These are phyloP conservation scores for Gymnocheta viridis DNA, from an alignment of 2,888 invertebrate genomes.

Conservation along the genomic window DNA sequence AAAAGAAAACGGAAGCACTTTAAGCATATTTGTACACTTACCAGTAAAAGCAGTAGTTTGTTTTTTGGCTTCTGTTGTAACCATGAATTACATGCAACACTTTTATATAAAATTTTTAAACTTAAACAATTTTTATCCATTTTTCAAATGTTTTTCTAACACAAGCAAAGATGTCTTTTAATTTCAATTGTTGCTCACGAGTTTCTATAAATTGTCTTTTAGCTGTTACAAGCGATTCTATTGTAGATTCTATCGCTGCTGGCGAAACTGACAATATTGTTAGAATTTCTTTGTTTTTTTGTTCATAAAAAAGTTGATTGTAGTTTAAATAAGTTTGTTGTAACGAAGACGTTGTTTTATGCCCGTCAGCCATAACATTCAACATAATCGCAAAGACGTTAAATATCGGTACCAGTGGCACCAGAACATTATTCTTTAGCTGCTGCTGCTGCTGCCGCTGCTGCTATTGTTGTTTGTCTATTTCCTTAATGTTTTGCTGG, in stretches of 20 bases:
- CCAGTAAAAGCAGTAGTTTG: constrained; percentile 75
- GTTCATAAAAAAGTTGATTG: constrained; percentile 13
- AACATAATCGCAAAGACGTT: constrained; percentile 46
- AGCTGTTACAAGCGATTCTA: constrained; percentile 1
- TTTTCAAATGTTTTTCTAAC: constrained; percentile 51
- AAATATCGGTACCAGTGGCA: constrained; percentile 38
- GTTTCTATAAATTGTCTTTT: constrained; percentile 6
- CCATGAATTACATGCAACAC: constrained; percentile 74
- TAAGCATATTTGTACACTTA: constrained; percentile 63
- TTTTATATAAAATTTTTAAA: constrained; percentile 46
- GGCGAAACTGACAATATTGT: constrained; percentile 39
- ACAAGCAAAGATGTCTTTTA: constrained; percentile 30
- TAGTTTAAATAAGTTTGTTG: constrained; percentile 18
- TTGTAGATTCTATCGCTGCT: constrained; percentile 15
- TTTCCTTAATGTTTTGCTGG: constrained; percentile 7
- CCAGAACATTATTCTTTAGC: constrained; percentile 26
- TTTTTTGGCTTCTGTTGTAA: constrained; percentile 74
- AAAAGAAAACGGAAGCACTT: background rate
- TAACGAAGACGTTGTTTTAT: constrained; percentile 55
- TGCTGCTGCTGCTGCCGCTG: background rate
- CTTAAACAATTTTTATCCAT: constrained; percentile 69
- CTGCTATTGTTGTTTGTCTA: background rate
- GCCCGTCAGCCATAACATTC: constrained; percentile 60
- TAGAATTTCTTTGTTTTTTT: constrained; percentile 13
- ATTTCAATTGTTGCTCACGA: constrained; percentile 7